phyloP scores from a whole-genome alignment of 1,140 invertebrate genomes.

The Papilio polytes region DNA sequence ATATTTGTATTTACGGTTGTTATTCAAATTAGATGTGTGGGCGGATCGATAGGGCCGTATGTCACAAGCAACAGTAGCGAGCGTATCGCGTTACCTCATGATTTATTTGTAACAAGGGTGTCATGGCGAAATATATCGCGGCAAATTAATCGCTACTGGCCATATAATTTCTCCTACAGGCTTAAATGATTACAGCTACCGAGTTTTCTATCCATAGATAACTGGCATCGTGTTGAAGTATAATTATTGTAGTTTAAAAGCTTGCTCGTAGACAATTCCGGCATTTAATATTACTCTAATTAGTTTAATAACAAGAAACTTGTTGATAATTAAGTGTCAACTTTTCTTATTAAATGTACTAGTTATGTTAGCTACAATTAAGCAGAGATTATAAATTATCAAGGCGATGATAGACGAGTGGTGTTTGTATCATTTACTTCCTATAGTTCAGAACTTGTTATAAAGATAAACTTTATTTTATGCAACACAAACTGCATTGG shows the following conservation, averaged over 20 bases:
- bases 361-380: neutral
- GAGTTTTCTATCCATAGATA: constrained; percentile 29
- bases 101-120: constrained; percentile 64
- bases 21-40: neutral
- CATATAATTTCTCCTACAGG: constrained; percentile 64
- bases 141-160: constrained; percentile 62
- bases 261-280: constrained; percentile 23
- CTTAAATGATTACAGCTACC: constrained; percentile 55
- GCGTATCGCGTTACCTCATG: constrained; percentile 50
- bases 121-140: constrained; percentile 51
- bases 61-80: constrained; percentile 44
- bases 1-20: neutral
- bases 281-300: constrained; percentile 23
- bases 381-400: neutral
- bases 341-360: neutral
- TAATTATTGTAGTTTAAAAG: constrained; percentile 34
- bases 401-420: neutral
- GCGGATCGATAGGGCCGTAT: constrained; percentile 20
- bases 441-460: neutral
- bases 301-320: neutral
- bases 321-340: neutral
- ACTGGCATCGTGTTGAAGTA: neutral
- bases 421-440: neutral
- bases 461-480: neutral
- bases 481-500: neutral